Conservation (phyloP, 2,113 vertebrate species). For the Hemiprocne comata region DNA sequence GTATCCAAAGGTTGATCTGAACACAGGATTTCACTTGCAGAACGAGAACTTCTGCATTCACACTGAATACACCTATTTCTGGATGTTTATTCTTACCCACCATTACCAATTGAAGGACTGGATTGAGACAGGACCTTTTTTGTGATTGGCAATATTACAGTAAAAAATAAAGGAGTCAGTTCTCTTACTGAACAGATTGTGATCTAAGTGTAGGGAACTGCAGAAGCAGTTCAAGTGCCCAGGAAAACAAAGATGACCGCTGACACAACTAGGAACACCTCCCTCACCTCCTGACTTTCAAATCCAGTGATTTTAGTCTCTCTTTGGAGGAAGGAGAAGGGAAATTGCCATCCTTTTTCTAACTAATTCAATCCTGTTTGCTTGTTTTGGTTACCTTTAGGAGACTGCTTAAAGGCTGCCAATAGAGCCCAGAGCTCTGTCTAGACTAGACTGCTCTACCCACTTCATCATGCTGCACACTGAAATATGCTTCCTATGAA, state of each 20-base stretch:
- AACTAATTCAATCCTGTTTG: neutral
- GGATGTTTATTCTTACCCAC: neutral
- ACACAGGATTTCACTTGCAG: neutral
- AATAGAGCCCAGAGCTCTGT: neutral
- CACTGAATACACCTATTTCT: neutral
- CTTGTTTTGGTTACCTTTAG: neutral
- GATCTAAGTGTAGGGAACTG: neutral
- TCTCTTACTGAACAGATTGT: neutral
- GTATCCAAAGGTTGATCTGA: neutral
- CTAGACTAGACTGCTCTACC: slow-evolving; percentile 4
- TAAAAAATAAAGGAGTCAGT: neutral
- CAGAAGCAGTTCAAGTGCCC: neutral
- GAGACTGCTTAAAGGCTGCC: neutral
- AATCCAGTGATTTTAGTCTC: neutral
- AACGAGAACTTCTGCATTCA: neutral
- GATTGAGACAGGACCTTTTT: neutral
- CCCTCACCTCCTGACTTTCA: neutral
- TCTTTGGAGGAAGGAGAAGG: neutral
- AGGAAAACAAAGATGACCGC: neutral
- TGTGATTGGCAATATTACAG: neutral
- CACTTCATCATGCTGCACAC: neutral
- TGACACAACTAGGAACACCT: neutral
- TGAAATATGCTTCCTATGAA: neutral
- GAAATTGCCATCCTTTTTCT: neutral
- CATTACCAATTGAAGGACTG: neutral